phyloP scores from a whole-genome alignment of 2,888 invertebrate species.

The Operophtera brumata region DNA sequence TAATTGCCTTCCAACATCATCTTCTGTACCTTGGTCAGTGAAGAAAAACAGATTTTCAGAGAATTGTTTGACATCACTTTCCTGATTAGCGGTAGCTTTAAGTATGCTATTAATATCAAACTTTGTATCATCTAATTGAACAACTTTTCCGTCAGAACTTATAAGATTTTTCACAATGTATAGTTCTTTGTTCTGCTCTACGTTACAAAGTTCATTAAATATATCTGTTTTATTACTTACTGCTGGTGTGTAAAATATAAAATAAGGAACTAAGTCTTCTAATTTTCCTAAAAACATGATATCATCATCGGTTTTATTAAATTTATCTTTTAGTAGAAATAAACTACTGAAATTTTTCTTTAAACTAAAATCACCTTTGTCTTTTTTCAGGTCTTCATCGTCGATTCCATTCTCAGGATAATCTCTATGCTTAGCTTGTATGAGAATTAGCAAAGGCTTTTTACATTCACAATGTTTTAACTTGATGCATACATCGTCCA shows the following conservation, averaged over 20 bases:
- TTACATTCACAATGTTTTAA: not conserved
- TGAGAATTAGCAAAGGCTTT: not conserved
- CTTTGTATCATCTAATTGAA: not conserved
- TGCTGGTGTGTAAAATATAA: not conserved
- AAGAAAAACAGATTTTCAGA: not conserved
- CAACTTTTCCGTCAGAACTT: not conserved
- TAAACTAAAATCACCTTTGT: not conserved
- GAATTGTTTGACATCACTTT: not conserved
- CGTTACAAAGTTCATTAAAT: no score
- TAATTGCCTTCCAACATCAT: not conserved
- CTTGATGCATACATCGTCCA: not conserved
- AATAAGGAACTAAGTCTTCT: not conserved
- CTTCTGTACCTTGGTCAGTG: not conserved
- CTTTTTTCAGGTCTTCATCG: not conserved
- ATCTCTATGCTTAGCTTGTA: constrained; percentile 2
- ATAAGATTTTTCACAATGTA: not conserved
- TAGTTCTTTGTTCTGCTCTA: no score
- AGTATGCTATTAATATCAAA: no score
- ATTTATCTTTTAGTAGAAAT: not conserved
- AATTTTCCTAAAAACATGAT: not conserved
- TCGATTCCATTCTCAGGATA: not conserved
- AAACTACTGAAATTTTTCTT: not conserved
- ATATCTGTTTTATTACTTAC: no score
- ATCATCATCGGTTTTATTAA: not conserved
- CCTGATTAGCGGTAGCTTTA: no score